Conservation (phyloP, 2,113 vertebrate species). For the Clarias gariepinus region DNA sequence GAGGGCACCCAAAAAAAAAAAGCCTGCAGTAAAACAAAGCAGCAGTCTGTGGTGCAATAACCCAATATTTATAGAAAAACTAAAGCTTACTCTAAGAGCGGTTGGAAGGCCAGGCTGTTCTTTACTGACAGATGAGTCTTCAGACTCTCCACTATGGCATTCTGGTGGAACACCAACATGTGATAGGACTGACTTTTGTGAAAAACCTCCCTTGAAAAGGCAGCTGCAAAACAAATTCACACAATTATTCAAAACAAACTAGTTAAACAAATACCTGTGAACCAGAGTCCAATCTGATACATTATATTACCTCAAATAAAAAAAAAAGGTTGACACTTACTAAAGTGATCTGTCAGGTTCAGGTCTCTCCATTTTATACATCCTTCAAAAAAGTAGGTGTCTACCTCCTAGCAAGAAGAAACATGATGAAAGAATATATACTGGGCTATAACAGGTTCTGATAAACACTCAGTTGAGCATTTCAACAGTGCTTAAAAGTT, state of each 20-base stretch:
- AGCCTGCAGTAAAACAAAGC: background rate
- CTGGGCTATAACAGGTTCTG: background rate
- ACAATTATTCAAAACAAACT: background rate
- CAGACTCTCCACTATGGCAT: conserved; percentile 82
- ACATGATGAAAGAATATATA: background rate
- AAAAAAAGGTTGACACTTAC: conserved; percentile 69
- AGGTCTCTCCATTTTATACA: conserved; percentile 94
- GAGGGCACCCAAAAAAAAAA: background rate
- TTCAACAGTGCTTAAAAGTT: background rate
- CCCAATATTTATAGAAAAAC: background rate
- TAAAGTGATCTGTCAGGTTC: conserved; percentile 90
- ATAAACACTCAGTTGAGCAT: background rate
- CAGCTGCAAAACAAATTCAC: conserved; percentile 68
- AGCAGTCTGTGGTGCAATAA: background rate
- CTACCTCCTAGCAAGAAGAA: conserved; percentile 81
- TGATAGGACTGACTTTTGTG: conserved; percentile 93
- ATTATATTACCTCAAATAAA: background rate
- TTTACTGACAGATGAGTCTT: conserved; percentile 84
- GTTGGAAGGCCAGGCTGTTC: conserved; percentile 87
- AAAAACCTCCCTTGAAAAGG: conserved; percentile 85
- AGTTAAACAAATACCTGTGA: background rate
- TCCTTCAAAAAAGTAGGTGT: conserved; percentile 95
- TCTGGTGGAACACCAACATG: conserved; percentile 94
- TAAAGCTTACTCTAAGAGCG: conserved; percentile 87
- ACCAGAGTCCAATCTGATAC: background rate